Conservation (phyloP, 2,113 vertebrate species). For the Phycodurus eques region DNA sequence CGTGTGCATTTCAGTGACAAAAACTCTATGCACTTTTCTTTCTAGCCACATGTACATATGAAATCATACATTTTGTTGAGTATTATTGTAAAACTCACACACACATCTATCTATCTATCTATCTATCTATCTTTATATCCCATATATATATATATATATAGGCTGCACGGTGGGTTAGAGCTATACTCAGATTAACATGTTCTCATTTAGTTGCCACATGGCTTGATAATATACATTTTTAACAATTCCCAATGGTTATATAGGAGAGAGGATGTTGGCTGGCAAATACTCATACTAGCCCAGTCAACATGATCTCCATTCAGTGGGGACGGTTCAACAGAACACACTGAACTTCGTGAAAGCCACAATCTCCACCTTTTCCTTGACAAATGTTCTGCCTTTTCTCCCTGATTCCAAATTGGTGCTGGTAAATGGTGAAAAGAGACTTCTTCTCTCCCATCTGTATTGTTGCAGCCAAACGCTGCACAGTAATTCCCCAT, state of each 20-base stretch:
- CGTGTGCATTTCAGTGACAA: too few species aligned
- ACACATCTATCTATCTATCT: too few species aligned
- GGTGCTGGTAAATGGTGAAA: neutral
- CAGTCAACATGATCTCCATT: neutral
- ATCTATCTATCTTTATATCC: too few species aligned
- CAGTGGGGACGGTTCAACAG: neutral
- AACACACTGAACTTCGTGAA: neutral
- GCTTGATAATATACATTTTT: neutral
- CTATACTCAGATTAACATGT: neutral
- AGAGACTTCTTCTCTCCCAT: neutral
- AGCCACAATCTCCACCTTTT: neutral
- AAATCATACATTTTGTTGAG: too few species aligned
- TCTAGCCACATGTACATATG: too few species aligned
- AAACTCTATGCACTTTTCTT: too few species aligned
- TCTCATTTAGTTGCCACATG: neutral
- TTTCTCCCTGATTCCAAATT: neutral
- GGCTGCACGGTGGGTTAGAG: too few species aligned
- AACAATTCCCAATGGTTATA: neutral
- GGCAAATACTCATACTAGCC: neutral
- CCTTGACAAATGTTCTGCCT: neutral
- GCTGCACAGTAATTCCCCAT: neutral
- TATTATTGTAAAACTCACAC: too few species aligned
- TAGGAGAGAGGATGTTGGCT: neutral
- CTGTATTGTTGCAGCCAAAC: neutral
- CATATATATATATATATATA: too few species aligned